Base-by-base conservation (phyloP, 2,113 vertebrate species). In the Perca fluviatilis region DNA sequence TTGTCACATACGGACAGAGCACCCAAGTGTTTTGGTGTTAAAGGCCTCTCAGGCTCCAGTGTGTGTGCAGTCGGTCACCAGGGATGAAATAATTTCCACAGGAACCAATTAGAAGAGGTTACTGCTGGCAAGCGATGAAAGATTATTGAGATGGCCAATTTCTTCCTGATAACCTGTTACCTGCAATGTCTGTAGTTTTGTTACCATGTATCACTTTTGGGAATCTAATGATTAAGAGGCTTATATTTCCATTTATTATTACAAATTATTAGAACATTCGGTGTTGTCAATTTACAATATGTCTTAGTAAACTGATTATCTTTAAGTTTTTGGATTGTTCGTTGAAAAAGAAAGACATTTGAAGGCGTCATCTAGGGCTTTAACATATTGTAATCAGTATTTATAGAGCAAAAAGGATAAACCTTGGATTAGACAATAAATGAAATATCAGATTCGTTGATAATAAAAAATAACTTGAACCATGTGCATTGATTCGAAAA, bases 21-120 rank as follows among this genome's bases (percentile, higher is more conserved):
- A 82, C 69, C 85, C 85, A 91, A 83, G 51, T 77, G 67, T 84
- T 43, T 83, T 74, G 80, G 76, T 88, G 90, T 94, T 93, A 90
- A 93, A 93, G 87, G 81, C 58, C 75, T 87, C 71, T 87, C 85
- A 89, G 75, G 67, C 80, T 87, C 49, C 80, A 58, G 51, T 79
- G 69, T 86, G 75, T 89, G 65, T 87, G 80, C 75, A 83, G 51
- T 80, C 16, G 64, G 86, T 82, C 89, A 84, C 82, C 49, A n/a
- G 88, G 88, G 90, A 90, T 80, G 40, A 83, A 78, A 88, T 82
- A 7, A 94, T 94, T 95, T 95, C 92, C 92, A 88, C 84, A 84
- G 91, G 86, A 95, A 93, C 94, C 92, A 94, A 94, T 94, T 92
- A 94, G 78, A 90, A 81, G 79, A 86, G 79, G 86, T 73, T 85